Base-by-base conservation (phyloP, 1,140 invertebrate species). In the Cherax destructor region DNA sequence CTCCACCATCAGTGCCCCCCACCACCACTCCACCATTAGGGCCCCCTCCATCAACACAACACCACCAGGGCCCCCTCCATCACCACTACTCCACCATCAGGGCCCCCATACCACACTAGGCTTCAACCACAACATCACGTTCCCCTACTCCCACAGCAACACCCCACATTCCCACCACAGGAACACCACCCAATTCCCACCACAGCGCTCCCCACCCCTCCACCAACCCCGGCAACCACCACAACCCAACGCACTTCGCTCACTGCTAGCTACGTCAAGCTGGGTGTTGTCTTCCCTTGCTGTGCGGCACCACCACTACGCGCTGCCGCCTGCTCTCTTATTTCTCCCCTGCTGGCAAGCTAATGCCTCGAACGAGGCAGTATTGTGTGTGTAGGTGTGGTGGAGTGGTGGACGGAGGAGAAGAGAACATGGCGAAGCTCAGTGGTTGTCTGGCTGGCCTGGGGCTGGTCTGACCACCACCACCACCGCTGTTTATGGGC, bases 401-500 rank as follows among this genome's bases (percentile, higher is more conserved):
- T 30, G 50, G 24, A 49, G 77, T 80, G 59, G 47, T 18, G 83
- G 49, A 84, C 89, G 81, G 30, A 80, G 50, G 18, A 65, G 11
- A 91, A 91, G 61, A 85, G 77, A 91, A 91, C 90, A 83, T 81
- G 89, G 86, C 89, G 89, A 86, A 91, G 24, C 65, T 85, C 83
- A 85, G 76, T 79, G 89, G 49, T n/a, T 50, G 83, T 76, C 59
- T 49, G 18, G 74, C 49, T 86, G 84, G 83, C 65, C 90, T 77
- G 61, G 83, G 90, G 90, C 90, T 87, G 65, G 90, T 79, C 90
- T 91, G 90, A 87, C 90, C 88, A 81, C 78, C 80, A 83, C 83
- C 83, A 83, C 89, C 89, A 86, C 76, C 77, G 84, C 90, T 86
- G 90, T 91, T 91, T 91, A 91, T 91, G 90, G 90, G 79, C 84